phyloP scores from a whole-genome alignment of 2,797 vertebrate species.

The Telmatherina bonti region DNA sequence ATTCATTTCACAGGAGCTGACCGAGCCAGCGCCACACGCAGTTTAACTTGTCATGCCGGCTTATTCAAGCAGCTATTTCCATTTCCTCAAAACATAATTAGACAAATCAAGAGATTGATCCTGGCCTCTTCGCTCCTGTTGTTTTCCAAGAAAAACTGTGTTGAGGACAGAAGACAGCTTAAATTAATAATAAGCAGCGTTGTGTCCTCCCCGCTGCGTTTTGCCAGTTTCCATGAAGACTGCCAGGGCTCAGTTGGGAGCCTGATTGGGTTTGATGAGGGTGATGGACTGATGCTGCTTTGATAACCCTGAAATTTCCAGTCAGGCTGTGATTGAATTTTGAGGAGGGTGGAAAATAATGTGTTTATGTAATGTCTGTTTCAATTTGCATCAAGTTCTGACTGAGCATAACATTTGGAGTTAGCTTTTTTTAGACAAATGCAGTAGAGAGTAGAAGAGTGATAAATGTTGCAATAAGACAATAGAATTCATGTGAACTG shows the following conservation, averaged over 20 bases:
- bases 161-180: constrained; percentile 16
- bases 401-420: constrained; percentile 44
- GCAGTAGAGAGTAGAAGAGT: constrained; percentile 43
- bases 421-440: constrained; percentile 47
- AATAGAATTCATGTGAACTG: constrained; percentile 40
- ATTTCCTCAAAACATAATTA: constrained; percentile 54
- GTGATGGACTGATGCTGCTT: constrained; percentile 62
- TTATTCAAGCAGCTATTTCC: constrained; percentile 29
- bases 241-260: constrained; percentile 51
- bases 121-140: constrained; percentile 23
- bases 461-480: constrained; percentile 42
- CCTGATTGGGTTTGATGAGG: constrained; percentile 68
- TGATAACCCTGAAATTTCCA: constrained; percentile 61
- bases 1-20: constrained; percentile 22
- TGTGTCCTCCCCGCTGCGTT: constrained; percentile 40
- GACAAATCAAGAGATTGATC: constrained; percentile 44
- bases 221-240: constrained; percentile 26
- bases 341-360: constrained; percentile 24
- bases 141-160: constrained; percentile 42
- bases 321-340: constrained; percentile 50
- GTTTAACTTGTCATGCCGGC: constrained; percentile 20
- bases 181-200: constrained; percentile 38
- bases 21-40: background rate
- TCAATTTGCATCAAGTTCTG: constrained; percentile 51
- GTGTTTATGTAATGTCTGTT: constrained; percentile 54